Conservation (phyloP, 2,797 vertebrate genomes). For the Sebastes nivosus region DNA sequence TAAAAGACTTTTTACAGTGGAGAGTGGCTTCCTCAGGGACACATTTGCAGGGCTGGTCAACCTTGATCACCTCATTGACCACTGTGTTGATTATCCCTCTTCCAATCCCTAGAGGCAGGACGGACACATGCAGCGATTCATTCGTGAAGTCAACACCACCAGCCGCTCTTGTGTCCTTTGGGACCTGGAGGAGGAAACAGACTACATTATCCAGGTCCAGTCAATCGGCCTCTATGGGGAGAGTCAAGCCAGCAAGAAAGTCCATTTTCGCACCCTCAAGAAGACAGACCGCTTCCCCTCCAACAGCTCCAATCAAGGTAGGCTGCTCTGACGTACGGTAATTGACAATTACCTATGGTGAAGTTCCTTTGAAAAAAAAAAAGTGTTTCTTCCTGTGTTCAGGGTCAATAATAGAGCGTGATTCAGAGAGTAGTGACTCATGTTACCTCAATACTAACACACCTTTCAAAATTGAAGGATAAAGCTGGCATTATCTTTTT, state of each 20-base stretch:
- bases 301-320: constrained; percentile 97
- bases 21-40: neutral
- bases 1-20: neutral
- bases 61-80: neutral
- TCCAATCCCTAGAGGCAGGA: constrained; percentile 88
- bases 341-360: neutral
- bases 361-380: neutral
- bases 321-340: neutral
- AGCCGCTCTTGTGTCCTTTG: constrained; percentile 94
- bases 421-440: neutral
- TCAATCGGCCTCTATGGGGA: constrained; percentile 94
- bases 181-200: constrained; percentile 95
- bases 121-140: constrained; percentile 93
- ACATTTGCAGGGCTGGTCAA: neutral
- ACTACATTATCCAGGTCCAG: constrained; percentile 96
- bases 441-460: neutral
- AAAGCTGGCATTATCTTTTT: neutral
- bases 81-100: neutral
- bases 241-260: constrained; percentile 92
- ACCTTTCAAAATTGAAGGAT: neutral
- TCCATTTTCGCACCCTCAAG: constrained; percentile 95
- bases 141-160: constrained; percentile 97
- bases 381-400: neutral
- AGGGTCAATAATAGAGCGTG: neutral
- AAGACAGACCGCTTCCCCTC: constrained; percentile 92